Percentiles rank a stretch among this genome's conserved stretches.
phyloP scores from a whole-genome alignment of 2,797 vertebrate genomes.

The Syngnathus acus region DNA sequence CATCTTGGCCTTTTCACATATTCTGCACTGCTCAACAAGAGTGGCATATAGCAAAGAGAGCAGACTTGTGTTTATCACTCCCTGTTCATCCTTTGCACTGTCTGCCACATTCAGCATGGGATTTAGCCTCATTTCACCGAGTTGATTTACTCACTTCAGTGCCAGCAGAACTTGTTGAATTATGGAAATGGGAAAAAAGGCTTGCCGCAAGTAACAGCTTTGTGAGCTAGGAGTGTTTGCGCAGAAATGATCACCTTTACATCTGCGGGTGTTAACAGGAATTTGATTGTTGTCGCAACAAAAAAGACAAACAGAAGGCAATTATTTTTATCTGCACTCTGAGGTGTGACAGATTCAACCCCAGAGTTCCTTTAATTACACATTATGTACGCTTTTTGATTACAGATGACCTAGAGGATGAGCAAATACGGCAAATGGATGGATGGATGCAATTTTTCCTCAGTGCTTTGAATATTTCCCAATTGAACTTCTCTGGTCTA shows the following conservation, averaged over 20 bases:
- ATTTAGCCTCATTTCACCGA: conserved; percentile 30
- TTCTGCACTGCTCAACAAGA: neutral
- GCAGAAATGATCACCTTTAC: neutral
- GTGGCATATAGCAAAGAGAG: conserved; percentile 1
- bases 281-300: conserved; percentile 1
- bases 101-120: conserved; percentile 6
- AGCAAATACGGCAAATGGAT: too few species aligned
- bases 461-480: too few species aligned
- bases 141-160: conserved; percentile 10
- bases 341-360: neutral
- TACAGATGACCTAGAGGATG: too few species aligned
- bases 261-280: neutral
- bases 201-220: neutral
- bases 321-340: conserved; percentile 1
- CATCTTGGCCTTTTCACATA: conserved; percentile 4
- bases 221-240: neutral
- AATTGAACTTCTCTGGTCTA: too few species aligned
- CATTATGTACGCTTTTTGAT: neutral
- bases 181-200: conserved; percentile 21
- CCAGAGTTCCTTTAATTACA: neutral
- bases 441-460: too few species aligned
- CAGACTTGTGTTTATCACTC: neutral
- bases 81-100: neutral
- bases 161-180: conserved; percentile 35
- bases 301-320: conserved; percentile 2